Base-by-base conservation (phyloP, 2,797 vertebrate species). In the Gadopsis bispinosus region DNA sequence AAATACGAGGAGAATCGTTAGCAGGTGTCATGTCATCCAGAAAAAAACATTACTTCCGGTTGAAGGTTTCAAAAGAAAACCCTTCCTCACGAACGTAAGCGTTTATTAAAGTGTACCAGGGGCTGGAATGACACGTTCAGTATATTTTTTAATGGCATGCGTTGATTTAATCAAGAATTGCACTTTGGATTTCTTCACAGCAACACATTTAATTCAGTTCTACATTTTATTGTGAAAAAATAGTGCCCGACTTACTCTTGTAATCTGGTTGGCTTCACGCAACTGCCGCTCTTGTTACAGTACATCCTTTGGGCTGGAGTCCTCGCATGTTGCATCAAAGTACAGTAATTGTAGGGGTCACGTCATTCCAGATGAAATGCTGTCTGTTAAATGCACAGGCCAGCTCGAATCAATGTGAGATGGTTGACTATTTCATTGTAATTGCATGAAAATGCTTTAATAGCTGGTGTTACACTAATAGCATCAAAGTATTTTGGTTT, bases 331-430 rank as follows among this genome's bases (percentile, higher is more conserved):
- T 50, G 71, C 39, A 51, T 50, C 51, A 66, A 69, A 68, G 76
- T 22, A 79, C 0, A 83, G 77, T 80, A 87, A 31, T 31, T 75
- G 83, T 77, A 89, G 81, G 89, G n/a, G 3, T 39, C 17, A 6
- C 3, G 20, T 64, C 17, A 14, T 37, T 55, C 31, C 51, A 29
- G 31, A 22, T 9, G 54, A 39, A 31, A 45, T 0, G 26, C 4
- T 17, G 6, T 67, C 37, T 7, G 17, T 14, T 48, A 13, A 66
- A 3, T 9, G 68, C 19, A 14, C 5, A 59, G 13, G 48, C 37
- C n/a, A 47, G 16, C 29, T 31, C 1, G 2, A 11, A 47, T 41
- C 37, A 33, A 11, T 59, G 7, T 47, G 29, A 53, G 4, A 63
- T 26, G 7, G 41, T 13, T 0, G 1, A 29, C 9, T 14, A 2